Evolutionary conservation across 2,888 invertebrate genomes (phyloP), one percentile per base, ranked within the genome.

Genomic region (Chironomus riparius): DNA sequence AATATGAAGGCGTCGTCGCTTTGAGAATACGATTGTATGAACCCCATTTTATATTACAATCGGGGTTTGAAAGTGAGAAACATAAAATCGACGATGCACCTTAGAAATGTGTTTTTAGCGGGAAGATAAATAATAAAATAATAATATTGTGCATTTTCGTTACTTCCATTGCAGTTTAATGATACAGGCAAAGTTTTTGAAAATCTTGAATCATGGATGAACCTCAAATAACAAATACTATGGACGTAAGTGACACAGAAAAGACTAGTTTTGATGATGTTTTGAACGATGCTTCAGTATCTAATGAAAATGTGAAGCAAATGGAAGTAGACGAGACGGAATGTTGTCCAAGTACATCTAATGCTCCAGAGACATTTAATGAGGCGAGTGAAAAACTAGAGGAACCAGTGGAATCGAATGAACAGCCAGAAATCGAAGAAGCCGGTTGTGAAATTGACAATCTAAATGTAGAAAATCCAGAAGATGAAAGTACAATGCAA

Each of bases 161-260:
- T 48, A 38, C 10, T 38, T 38, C 10, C 48, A n/a, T 28, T 48
- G 15, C 22, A 74, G 65, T 6, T 74, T 74, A 3, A 74, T 74
- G 74, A 10, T 21, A 70, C 10, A 13, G 3, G 6, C 21, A 68
- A 68, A 13, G 15, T 10, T 24, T 15, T 22, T 15, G 22, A 65
- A 2, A 15, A 65, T 48, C 12, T 47, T n/a, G 2, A 12, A 74
- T 5, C 10, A 74, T 74, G 74, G 74, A 74, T 65, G 74, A 74
- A 68, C 74, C 74, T 4, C 74, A 74, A 48, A n/a, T 68, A 65
- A 22, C 74, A n/a, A 48, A 6, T n/a, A 5, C 2, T 15, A 47
- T 38, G 13, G 47, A 61, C 3, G 48, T 21, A 13, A 24, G 10
- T n/a, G 74, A 74, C 4, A 15, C 47, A 15, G 65, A 74, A 13